Percentiles rank a stretch among this genome's conserved stretches.
Evolutionary conservation across 2,113 vertebrate species (phyloP).

Genomic region (Tupaia chinensis): DNA sequence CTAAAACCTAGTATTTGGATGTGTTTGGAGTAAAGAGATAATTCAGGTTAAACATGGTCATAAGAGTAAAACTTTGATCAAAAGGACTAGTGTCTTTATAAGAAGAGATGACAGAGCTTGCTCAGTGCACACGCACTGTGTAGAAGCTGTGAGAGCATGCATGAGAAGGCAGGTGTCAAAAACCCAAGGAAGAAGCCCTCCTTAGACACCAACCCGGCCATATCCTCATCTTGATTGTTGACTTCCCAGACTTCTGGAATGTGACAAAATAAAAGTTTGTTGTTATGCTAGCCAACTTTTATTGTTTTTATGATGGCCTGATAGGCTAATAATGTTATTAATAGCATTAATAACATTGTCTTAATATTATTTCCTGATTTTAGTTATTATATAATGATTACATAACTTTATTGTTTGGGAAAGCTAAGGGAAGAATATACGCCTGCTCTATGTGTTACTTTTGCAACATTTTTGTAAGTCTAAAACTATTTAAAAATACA

Average conservation of each 20-base stretch:
- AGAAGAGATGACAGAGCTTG: not conserved
- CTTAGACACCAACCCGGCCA: not conserved
- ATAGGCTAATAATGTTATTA: not conserved
- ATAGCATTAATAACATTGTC: not conserved
- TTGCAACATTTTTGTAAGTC: too few species aligned
- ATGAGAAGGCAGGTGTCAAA: not conserved
- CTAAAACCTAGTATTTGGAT: not conserved
- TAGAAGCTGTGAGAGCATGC: not conserved
- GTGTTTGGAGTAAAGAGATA: not conserved
- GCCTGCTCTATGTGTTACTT: not conserved
- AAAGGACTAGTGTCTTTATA: not conserved
- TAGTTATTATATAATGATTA: not conserved
- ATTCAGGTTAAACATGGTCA: not conserved
- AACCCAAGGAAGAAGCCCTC: too few species aligned
- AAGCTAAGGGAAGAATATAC: not conserved
- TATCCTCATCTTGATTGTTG: not conserved
- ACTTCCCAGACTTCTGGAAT: not conserved
- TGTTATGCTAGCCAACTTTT: not conserved
- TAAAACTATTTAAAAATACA: too few species aligned
- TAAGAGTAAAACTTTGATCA: not conserved
- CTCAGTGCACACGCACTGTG: fast-evolving
- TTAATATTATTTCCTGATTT: not conserved
- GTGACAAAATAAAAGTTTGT: not conserved
- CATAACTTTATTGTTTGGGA: not conserved
- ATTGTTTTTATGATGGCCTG: not conserved